These are phyloP conservation scores for Elachura formosa DNA, from an alignment of 2,113 vertebrate genomes.

Conservation along the genomic window DNA sequence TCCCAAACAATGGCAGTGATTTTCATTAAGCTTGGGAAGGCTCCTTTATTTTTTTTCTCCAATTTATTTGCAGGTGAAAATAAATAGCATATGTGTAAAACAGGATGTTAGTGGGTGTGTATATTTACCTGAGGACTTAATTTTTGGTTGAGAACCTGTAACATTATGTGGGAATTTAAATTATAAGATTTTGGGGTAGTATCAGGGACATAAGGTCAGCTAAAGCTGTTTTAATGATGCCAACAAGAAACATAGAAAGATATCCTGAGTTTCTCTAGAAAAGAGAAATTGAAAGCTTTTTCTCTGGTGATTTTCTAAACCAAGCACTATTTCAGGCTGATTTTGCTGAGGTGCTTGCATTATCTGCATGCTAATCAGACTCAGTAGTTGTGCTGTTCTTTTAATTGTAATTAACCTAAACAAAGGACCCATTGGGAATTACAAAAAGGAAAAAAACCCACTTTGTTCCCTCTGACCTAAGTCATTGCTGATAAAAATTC, in stretches of 20 bases:
- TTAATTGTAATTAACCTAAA: conserved; percentile 10
- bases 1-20: neutral
- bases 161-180: neutral
- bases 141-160: neutral
- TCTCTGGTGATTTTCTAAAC: neutral
- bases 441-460: neutral
- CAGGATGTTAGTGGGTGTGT: neutral
- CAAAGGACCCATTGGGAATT: neutral
- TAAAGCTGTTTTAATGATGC: neutral
- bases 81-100: neutral
- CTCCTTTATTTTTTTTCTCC: neutral
- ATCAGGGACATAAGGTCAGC: neutral
- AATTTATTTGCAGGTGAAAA: neutral
- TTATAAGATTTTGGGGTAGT: neutral
- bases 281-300: neutral
- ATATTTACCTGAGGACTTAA: neutral
- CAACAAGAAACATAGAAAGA: neutral
- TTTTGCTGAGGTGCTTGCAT: conserved; percentile 4
- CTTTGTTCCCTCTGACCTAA: neutral
- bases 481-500: neutral
- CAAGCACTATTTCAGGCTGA: neutral
- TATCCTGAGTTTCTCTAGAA: neutral
- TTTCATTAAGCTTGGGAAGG: neutral
- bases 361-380: neutral
- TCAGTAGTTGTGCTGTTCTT: neutral